Base-by-base conservation (phyloP, 2,113 vertebrate species). In the Antechinus flavipes region DNA sequence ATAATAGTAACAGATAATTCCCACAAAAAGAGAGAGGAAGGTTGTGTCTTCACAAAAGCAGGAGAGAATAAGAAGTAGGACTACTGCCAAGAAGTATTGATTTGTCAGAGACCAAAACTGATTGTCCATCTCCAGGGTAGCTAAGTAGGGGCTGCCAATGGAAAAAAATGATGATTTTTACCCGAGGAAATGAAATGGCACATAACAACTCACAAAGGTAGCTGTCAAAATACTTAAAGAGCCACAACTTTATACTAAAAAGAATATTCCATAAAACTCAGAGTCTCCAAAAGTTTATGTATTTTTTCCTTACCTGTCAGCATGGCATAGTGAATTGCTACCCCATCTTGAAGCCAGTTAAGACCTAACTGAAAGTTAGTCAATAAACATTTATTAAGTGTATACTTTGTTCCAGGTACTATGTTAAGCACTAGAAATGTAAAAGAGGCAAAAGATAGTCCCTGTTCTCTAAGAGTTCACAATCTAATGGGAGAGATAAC, bases 121-220 rank as follows among this genome's bases (percentile, higher is more conserved):
- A 97, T 93, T 93, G 50, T 68, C 91, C 84, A 92, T 96, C 91
- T 56, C 56, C 47, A 25, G 61, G 90, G 89, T 27, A 93, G 46
- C 50, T 19, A 12, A 0, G 0, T 54, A 93, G 93, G 23, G 61
- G n/a, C 49, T 94, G 76, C 54, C 95, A 84, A 26, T 10, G 8
- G 54, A 90, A 91, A 0, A 0, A 2, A 96, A 96, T 95, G 93
- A 35, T 54, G 9, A 94, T 92, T 97, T 95, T 94, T 93, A n/a
- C 89, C 95, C 54, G 42, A 95, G 84, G 93, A 98, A 97, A 96
- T 35, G 93, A 95, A 97, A 94, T 25, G 47, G 92, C 95, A 95
- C 14, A 49, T 76, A 54, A 96, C 96, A 96, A 95, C 93, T 96
- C 93, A 92, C 89, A 54, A 97, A 96, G 94, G 92, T 68, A 95